phyloP scores from a whole-genome alignment of 2,888 invertebrate species.

The Drosophila barbarae region DNA sequence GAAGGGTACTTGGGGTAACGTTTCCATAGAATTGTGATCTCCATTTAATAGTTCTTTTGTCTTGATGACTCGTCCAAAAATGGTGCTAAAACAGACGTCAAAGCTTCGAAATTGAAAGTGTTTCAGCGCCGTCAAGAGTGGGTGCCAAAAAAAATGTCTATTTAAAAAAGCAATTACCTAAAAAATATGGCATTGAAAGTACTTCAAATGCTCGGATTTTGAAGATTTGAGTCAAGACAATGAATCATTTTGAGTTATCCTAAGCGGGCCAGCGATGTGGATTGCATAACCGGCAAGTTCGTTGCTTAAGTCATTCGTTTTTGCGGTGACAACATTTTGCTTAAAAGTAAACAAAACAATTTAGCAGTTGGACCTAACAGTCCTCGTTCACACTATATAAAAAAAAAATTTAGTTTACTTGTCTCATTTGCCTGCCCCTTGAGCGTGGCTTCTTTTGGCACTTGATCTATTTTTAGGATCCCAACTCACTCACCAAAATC shows the following conservation, averaged over 20 bases:
- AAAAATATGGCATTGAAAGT: constrained; percentile 61
- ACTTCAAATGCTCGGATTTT: constrained; percentile 22
- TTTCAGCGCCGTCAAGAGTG: constrained; percentile 28
- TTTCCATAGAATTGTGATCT: constrained; percentile 30
- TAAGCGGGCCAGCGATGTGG: constrained; percentile 7
- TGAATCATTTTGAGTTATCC: constrained; percentile 22
- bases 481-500: constrained; percentile 19
- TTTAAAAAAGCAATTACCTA: constrained; percentile 51
- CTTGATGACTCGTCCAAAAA: constrained; percentile 60
- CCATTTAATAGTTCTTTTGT: constrained; percentile 55
- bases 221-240: constrained; percentile 19
- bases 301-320: constrained; percentile 60
- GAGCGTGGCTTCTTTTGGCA: constrained; percentile 7
- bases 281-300: constrained; percentile 58
- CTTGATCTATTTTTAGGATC: constrained; percentile 35
- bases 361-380: constrained; percentile 24
- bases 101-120: constrained; percentile 37
- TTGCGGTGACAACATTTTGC: constrained; percentile 51
- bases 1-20: constrained; percentile 28
- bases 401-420: constrained; percentile 17
- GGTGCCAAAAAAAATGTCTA: constrained; percentile 16
- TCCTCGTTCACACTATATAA: constrained; percentile 24
- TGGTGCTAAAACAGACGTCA: constrained; percentile 61
- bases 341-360: constrained; percentile 27
- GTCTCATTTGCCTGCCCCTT: constrained; percentile 5